Percentiles rank a stretch among this genome's conserved stretches.
These are phyloP conservation scores for Oxyruncus cristatus DNA, from an alignment of 2,113 vertebrate species.

Conservation along the genomic window DNA sequence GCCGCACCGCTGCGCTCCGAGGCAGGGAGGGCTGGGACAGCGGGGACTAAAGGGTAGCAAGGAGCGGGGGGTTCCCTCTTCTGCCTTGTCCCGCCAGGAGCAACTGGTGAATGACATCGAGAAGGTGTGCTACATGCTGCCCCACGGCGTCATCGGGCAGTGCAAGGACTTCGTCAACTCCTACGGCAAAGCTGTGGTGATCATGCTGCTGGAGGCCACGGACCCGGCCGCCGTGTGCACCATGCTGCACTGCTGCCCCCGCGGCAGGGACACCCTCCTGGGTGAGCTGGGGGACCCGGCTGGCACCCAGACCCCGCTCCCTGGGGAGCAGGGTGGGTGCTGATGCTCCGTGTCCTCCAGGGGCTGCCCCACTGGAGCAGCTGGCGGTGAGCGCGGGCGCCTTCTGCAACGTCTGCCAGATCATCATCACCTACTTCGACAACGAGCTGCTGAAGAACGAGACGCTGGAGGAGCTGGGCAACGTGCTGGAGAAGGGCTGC, in stretches of 20 bases:
- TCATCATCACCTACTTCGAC: constrained; percentile 81
- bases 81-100: neutral
- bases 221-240: constrained; percentile 80
- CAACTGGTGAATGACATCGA: constrained; percentile 76
- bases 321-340: rapidly evolving
- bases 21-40: rapidly evolving
- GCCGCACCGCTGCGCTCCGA: rapidly evolving
- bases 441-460: constrained; percentile 84
- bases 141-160: constrained; percentile 64
- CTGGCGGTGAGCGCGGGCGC: constrained; percentile 15
- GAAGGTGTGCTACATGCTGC: constrained; percentile 83
- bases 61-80: neutral
- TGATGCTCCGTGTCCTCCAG: neutral
- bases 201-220: constrained; percentile 81
- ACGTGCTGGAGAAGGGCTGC: constrained; percentile 85
- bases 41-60: neutral
- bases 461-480: constrained; percentile 82
- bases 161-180: constrained; percentile 87
- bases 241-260: constrained; percentile 77
- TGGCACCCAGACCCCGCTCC: rapidly evolving
- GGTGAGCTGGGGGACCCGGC: neutral
- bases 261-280: rapidly evolving
- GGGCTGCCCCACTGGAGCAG: neutral
- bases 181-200: constrained; percentile 84
- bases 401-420: constrained; percentile 89